phyloP scores from a whole-genome alignment of 2,113 vertebrate species.

The Eolophus roseicapilla region DNA sequence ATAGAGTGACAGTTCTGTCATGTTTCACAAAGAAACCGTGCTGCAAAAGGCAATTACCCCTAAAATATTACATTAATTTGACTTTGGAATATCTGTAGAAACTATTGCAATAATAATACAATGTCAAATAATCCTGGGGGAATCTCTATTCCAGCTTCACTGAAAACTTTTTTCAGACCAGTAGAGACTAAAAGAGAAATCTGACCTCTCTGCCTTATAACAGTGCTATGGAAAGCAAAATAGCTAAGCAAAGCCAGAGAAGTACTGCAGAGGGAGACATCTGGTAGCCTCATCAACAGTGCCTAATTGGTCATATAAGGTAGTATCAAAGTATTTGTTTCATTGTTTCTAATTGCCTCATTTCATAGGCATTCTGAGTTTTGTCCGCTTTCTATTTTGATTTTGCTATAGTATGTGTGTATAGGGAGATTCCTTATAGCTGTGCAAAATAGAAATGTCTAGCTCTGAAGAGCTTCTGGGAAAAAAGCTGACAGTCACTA shows the following conservation, averaged over 20 bases:
- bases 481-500: neutral
- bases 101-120: slow-evolving; percentile 42
- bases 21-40: neutral
- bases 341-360: neutral
- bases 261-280: neutral
- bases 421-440: neutral
- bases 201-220: slow-evolving; percentile 6
- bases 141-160: slow-evolving; percentile 20
- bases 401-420: neutral
- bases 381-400: neutral
- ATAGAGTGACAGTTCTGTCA: neutral
- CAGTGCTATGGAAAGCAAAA: neutral
- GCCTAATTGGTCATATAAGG: neutral
- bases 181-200: slow-evolving; percentile 27
- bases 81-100: slow-evolving; percentile 34
- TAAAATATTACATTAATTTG: slow-evolving; percentile 33
- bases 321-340: neutral
- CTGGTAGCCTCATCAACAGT: neutral
- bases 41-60: neutral
- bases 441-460: neutral
- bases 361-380: neutral
- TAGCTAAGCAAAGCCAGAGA: neutral
- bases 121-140: slow-evolving; percentile 33
- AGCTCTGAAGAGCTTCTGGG: neutral
- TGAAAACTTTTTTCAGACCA: slow-evolving; percentile 48